These are phyloP conservation scores for Agrenia bidenticulata DNA, from an alignment of 2,888 invertebrate species.

Conservation along the genomic window DNA sequence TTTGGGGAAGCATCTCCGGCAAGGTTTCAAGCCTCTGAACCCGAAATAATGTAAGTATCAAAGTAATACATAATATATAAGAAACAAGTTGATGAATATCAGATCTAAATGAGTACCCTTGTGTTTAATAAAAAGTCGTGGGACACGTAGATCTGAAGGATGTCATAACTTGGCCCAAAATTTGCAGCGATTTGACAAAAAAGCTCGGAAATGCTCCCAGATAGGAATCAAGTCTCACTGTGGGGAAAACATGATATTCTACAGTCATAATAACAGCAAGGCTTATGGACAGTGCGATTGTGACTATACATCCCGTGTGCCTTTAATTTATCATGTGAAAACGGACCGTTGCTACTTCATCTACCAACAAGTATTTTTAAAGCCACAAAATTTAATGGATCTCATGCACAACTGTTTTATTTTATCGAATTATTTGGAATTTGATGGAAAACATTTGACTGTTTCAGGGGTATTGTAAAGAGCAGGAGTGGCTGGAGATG, in stretches of 20 bases:
- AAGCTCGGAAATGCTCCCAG: constrained; percentile 23
- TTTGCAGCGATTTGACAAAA: constrained; percentile 20
- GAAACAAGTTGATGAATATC: too few species aligned
- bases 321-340: constrained; percentile 17
- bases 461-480: constrained; percentile 21
- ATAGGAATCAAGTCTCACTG: constrained; percentile 20
- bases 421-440: too few species aligned
- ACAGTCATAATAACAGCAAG: constrained; percentile 15
- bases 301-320: constrained; percentile 9
- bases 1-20: too few species aligned
- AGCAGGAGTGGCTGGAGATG: constrained; percentile 27
- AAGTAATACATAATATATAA: too few species aligned
- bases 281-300: constrained; percentile 32
- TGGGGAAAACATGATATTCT: constrained; percentile 31
- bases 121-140: too few species aligned
- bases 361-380: constrained; percentile 33
- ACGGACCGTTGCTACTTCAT: constrained; percentile 27
- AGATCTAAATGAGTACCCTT: too few species aligned
- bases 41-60: too few species aligned
- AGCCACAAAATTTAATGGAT: too few species aligned
- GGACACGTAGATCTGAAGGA: too few species aligned
- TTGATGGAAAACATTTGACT: too few species aligned
- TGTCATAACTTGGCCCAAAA: background rate
- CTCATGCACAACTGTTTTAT: too few species aligned
- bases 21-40: too few species aligned